Percentiles rank a stretch among this genome's conserved stretches.
Conservation (phyloP, 2,113 vertebrate species). For the Cebidichthys violaceus region DNA sequence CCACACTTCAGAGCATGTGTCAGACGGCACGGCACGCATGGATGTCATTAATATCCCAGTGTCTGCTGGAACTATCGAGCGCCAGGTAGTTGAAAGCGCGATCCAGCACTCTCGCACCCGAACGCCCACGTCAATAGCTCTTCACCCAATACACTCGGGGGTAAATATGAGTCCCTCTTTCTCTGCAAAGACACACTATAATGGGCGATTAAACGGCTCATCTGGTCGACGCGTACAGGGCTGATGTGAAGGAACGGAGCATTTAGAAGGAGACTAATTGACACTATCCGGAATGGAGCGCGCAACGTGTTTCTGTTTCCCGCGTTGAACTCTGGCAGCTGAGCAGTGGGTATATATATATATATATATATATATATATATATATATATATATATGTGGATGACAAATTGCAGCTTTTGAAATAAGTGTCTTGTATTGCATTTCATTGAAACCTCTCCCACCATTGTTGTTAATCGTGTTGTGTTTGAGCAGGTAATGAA, state of each 20-base stretch:
- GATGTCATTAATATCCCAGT: conserved; percentile 52
- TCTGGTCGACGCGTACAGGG: conserved; percentile 64
- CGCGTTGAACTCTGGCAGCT: conserved; percentile 30
- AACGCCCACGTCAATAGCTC: conserved; percentile 51
- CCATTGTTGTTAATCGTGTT: conserved; percentile 47
- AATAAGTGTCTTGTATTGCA: conserved; percentile 31
- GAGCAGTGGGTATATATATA: conserved; percentile 3
- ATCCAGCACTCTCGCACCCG: conserved; percentile 52
- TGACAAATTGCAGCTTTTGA: conserved; percentile 39
- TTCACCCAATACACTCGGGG: conserved; percentile 52
- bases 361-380: neutral
- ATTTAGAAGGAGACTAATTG: conserved; percentile 66
- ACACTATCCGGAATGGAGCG: conserved; percentile 42
- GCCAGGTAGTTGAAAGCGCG: conserved; percentile 51
- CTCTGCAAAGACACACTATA: conserved; percentile 60
- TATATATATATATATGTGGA: neutral
- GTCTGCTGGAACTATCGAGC: conserved; percentile 54
- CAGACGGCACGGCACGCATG: conserved; percentile 18
- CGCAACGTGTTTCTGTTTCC: conserved; percentile 44
- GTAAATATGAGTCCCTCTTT: conserved; percentile 56
- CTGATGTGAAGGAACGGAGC: conserved; percentile 62
- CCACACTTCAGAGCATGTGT: conserved; percentile 4
- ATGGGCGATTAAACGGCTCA: conserved; percentile 78
- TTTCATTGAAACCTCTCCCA: conserved; percentile 30
- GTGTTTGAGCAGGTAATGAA: conserved; percentile 63